Percentiles rank a stretch among this genome's conserved stretches.
These are phyloP conservation scores for Protobothrops flavoviridis DNA, from an alignment of 2,113 vertebrate species.

Conservation along the genomic window DNA sequence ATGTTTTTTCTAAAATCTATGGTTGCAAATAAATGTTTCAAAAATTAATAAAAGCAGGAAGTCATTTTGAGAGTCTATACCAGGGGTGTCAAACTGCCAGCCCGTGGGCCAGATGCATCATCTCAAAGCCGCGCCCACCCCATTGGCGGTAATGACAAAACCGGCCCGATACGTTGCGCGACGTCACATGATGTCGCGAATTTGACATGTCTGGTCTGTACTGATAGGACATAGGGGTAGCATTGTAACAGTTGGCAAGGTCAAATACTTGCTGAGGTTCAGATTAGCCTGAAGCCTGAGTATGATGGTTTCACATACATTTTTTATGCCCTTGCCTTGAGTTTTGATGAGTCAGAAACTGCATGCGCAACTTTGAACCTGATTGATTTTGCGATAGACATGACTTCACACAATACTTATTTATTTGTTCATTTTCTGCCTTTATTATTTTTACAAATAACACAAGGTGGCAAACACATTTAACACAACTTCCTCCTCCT, in stretches of 20 bases:
- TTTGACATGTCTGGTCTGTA: background rate
- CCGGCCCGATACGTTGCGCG: too few species aligned
- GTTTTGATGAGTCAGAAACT: background rate
- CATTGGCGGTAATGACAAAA: too few species aligned
- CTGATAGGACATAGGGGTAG: slow-evolving; percentile 6
- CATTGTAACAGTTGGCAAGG: background rate
- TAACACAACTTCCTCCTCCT: background rate
- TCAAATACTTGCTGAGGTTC: background rate
- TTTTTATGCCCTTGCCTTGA: background rate
- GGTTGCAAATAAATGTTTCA: background rate
- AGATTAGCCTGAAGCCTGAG: background rate
- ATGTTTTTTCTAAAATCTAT: background rate
- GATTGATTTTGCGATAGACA: background rate
- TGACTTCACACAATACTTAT: background rate
- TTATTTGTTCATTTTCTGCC: background rate
- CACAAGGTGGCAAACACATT: background rate
- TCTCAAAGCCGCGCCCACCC: too few species aligned
- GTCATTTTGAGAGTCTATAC: background rate
- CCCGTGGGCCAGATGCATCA: too few species aligned
- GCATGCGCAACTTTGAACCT: background rate
- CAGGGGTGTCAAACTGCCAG: too few species aligned
- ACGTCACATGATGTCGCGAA: too few species aligned
- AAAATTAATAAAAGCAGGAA: background rate
- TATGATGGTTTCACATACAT: background rate
- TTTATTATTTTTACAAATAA: background rate